Conservation (phyloP, 1,140 invertebrate genomes). For the Pseudobourletiella spinata region DNA sequence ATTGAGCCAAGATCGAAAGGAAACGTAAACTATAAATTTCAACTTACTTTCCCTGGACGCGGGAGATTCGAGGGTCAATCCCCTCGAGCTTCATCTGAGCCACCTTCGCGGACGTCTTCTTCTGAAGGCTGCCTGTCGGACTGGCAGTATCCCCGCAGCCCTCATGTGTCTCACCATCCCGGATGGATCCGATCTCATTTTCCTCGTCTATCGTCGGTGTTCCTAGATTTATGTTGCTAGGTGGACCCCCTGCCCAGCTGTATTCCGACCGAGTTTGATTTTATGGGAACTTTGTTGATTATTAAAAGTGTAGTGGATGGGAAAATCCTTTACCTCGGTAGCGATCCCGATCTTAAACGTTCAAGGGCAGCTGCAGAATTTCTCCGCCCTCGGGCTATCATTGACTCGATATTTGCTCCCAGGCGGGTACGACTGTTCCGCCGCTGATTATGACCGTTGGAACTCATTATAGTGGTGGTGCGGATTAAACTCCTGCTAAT, state of each 20-base stretch:
- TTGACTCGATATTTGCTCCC: not conserved
- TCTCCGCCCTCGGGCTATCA: slow-evolving; percentile 5
- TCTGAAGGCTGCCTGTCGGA: not conserved
- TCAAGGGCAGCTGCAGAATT: slow-evolving; percentile 12
- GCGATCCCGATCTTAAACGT: slow-evolving; percentile 16
- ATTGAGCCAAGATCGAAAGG: not conserved
- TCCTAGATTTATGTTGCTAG: not conserved
- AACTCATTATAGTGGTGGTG: no score
- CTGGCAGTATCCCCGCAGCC: not conserved
- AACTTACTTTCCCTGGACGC: slow-evolving; percentile 5
- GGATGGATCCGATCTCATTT: not conserved
- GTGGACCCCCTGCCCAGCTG: slow-evolving; percentile 7
- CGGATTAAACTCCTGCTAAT: no score
- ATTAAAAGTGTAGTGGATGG: slow-evolving; percentile 6
- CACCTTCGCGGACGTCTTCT: not conserved
- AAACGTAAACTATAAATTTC: not conserved
- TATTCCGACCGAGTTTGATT: not conserved
- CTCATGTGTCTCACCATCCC: not conserved
- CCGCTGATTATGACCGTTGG: no score
- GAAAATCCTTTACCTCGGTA: slow-evolving; percentile 21
- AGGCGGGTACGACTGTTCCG: no score
- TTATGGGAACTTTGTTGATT: not conserved
- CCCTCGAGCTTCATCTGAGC: not conserved
- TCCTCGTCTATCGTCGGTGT: not conserved
- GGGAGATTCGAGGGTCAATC: not conserved